Base-by-base conservation (phyloP, 2,888 invertebrate genomes). In the Augochlorella aurata region DNA sequence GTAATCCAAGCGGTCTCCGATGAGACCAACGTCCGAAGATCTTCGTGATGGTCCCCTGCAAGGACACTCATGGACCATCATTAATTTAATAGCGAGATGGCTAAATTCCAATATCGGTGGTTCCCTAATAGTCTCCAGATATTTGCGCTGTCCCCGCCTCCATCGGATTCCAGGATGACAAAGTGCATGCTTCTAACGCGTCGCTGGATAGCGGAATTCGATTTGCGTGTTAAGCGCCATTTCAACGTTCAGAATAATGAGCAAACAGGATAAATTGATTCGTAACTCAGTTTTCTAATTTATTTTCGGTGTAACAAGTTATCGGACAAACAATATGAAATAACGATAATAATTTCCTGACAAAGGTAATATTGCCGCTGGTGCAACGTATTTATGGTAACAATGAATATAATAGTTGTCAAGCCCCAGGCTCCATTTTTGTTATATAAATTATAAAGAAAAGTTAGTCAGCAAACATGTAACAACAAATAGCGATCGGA, bases 61-160 rank as follows among this genome's bases (percentile, higher is more conserved):
- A 79, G 80, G 72, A 63, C 84, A 84, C 86, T 86, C 83, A 74
- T 84, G 87, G 87, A 79, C 82, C 82, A 71, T 86, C 88, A 92
- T 92, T 92, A 91, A 92, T 91, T 92, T 90, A 90, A 91, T 91
- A 89, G 88, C 86, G 70, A 82, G 75, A 81, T 69, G 78, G 81
- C 77, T 85, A 88, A 84, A 90, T 91, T 92, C 92, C 92, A 90
- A 92, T 92, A 92, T 90, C 89, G 85, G 73, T 58, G 74, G 76
- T 80, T 67, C 81, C 82, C 79, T 90, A 89, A 92, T 90, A 88
- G 89, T 89, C 86, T 84, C 79, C 68, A 77, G 87, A 84, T 89
- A 89, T 90, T 86, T 85, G 66, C 74, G 68, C 18, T 24, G n/a
- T 18, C 29, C n/a, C 68, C 77, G 61, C 74, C 63, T 38, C 29